Evolutionary conservation across 1,140 invertebrate species (phyloP).

Genomic region (Laupala kohalensis): DNA sequence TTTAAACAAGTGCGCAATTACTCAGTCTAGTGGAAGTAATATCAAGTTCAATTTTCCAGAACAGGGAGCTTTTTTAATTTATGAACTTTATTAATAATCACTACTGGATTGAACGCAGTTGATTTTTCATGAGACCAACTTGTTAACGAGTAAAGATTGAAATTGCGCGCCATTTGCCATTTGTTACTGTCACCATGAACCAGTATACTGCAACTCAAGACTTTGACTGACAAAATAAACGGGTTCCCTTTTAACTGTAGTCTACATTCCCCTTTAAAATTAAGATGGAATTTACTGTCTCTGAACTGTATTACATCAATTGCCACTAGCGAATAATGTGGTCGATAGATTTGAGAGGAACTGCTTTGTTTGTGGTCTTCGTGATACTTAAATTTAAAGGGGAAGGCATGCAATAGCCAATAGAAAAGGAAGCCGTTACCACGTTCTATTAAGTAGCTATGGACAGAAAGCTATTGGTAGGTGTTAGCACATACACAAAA

Average conservation of each 20-base stretch:
- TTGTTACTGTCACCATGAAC: slow-evolving; percentile 2
- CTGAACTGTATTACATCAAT: background rate
- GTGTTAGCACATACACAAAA: background rate
- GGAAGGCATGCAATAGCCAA: background rate
- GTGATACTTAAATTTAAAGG: slow-evolving; percentile 7
- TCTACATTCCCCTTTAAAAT: slow-evolving; percentile 6
- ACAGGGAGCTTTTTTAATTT: slow-evolving; percentile 5
- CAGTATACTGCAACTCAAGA: slow-evolving; percentile 9
- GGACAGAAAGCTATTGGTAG: background rate
- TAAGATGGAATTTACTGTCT: slow-evolving; percentile 2
- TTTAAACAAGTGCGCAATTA: slow-evolving; percentile 6
- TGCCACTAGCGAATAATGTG: background rate
- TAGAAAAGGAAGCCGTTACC: background rate
- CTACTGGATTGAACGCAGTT: background rate
- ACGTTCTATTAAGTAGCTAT: background rate
- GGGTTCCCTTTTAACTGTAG: background rate
- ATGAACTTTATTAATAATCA: slow-evolving; percentile 7
- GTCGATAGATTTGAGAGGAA: background rate
- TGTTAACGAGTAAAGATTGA: slow-evolving; percentile 1
- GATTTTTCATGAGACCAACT: background rate
- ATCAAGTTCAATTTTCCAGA: slow-evolving; percentile 4
- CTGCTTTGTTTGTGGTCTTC: background rate
- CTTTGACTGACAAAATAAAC: slow-evolving; percentile 5
- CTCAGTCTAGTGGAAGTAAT: slow-evolving; percentile 1
- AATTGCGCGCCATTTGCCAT: slow-evolving; percentile 7